phyloP scores from a whole-genome alignment of 2,888 invertebrate genomes.

The Philopedon plagiatum region DNA sequence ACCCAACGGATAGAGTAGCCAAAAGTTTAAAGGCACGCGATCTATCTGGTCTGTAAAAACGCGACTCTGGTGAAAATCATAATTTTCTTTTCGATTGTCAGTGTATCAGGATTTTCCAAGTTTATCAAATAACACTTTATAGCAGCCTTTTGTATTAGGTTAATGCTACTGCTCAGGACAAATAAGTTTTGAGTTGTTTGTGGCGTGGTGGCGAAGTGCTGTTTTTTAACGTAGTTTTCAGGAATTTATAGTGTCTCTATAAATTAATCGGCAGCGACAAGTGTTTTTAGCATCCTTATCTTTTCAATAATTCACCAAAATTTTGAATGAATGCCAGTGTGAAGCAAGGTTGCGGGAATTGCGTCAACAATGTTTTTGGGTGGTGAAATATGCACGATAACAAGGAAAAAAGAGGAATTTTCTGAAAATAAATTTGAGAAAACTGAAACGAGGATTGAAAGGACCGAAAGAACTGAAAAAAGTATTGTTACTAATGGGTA shows the following conservation, averaged over 20 bases:
- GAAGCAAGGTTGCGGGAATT: slow-evolving; percentile 31
- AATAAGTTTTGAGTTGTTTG: no score
- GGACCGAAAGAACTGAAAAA: slow-evolving; percentile 44
- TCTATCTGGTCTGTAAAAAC: slow-evolving; percentile 31
- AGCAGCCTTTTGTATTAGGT: no score
- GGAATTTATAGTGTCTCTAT: slow-evolving; percentile 33
- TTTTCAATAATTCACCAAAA: slow-evolving; percentile 28
- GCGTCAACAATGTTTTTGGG: slow-evolving; percentile 64
- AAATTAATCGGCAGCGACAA: slow-evolving; percentile 46
- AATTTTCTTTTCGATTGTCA: slow-evolving; percentile 47
- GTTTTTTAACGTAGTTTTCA: background rate
- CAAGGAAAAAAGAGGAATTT: slow-evolving; percentile 50
- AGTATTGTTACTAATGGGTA: slow-evolving; percentile 35
- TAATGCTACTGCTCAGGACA: no score
- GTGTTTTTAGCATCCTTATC: slow-evolving; percentile 61
- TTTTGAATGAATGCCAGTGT: slow-evolving; percentile 51
- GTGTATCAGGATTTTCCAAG: slow-evolving; percentile 4
- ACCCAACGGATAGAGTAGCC: slow-evolving; percentile 32
- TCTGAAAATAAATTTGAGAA: slow-evolving; percentile 11
- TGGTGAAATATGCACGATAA: slow-evolving; percentile 62
- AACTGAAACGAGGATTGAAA: slow-evolving; percentile 11
- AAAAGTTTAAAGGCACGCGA: slow-evolving; percentile 38
- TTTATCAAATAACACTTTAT: no score
- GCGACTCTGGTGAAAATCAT: slow-evolving; percentile 38
- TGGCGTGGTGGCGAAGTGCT: no score